Evolutionary conservation across 2,888 invertebrate genomes (phyloP).

Genomic region (Epinotia demarniana): DNA sequence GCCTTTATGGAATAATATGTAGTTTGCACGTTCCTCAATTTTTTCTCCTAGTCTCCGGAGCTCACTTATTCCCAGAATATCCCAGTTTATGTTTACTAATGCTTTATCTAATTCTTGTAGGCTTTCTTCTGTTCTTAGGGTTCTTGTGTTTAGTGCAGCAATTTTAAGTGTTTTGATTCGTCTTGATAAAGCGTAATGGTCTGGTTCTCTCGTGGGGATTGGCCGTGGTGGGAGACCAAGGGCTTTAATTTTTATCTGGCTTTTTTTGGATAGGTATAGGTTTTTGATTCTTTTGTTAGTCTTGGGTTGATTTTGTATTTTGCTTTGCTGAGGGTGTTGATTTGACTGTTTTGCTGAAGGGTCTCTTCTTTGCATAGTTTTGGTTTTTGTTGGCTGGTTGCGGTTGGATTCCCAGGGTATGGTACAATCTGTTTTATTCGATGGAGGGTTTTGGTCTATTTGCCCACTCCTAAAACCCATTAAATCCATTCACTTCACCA

Average conservation of each 20-base stretch:
- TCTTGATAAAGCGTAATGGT: background rate
- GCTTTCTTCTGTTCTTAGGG: slow-evolving; percentile 27
- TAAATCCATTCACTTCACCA: slow-evolving; percentile 4
- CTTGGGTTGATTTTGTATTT: too few relatives aligned
- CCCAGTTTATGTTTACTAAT: slow-evolving; percentile 12
- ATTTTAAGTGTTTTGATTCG: slow-evolving; percentile 3
- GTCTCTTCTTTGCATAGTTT: too few relatives aligned
- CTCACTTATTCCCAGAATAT: slow-evolving; percentile 13
- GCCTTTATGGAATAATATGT: slow-evolving; percentile 1
- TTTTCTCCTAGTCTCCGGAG: slow-evolving; percentile 1
- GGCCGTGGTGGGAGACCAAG: too few relatives aligned
- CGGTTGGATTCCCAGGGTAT: too few relatives aligned
- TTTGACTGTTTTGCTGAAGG: too few relatives aligned
- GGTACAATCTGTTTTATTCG: too few relatives aligned
- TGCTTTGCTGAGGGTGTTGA: background rate
- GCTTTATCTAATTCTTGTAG: slow-evolving; percentile 20
- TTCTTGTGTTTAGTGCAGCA: slow-evolving; percentile 27
- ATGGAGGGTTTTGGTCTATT: too few relatives aligned
- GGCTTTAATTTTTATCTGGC: too few relatives aligned
- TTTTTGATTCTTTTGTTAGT: too few relatives aligned
- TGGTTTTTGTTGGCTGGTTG: too few relatives aligned
- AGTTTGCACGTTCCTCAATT: background rate
- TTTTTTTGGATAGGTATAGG: too few relatives aligned
- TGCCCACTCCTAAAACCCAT: background rate
- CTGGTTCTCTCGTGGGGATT: background rate